Evolutionary conservation across 92 coral and sea anemone genomes (phyloP).

Genomic region (Epizoanthus ramosus): DNA sequence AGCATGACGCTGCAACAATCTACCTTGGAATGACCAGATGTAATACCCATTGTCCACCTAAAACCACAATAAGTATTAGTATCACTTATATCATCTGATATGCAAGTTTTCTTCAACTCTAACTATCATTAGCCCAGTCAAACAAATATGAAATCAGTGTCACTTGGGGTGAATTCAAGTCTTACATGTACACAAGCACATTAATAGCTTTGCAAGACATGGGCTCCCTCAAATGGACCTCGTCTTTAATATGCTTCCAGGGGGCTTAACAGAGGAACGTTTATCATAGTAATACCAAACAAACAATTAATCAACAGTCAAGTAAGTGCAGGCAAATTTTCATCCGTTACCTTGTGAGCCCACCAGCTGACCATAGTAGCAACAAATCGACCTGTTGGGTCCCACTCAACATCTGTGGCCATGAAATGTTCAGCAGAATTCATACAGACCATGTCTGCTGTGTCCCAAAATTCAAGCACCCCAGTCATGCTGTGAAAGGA

Average conservation of each 20-base stretch:
- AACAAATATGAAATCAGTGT: no score
- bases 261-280: no score
- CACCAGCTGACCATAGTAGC: constrained; percentile 99
- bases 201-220: no score
- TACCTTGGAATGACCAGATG: constrained; percentile 99
- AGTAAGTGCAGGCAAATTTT: neutral
- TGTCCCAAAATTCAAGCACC: constrained; percentile 94
- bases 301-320: neutral
- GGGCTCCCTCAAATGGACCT: no score
- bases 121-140: no score
- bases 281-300: no score
- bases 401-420: constrained; percentile 99
- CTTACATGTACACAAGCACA: no score
- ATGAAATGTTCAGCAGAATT: constrained; percentile 96
- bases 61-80: neutral
- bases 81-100: no score
- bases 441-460: constrained; percentile 87
- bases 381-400: constrained; percentile 93
- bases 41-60: constrained; percentile 99
- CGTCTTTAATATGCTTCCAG: no score
- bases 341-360: constrained; percentile 85
- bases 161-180: no score
- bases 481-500: constrained; percentile 85
- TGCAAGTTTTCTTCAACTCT: no score
- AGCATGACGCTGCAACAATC: constrained; percentile 87